A percentile compares a stretch with the other conserved stretches of the same genome.
Conservation (phyloP, 2,888 invertebrate genomes). For the Eueremaeus valkanovi region DNA sequence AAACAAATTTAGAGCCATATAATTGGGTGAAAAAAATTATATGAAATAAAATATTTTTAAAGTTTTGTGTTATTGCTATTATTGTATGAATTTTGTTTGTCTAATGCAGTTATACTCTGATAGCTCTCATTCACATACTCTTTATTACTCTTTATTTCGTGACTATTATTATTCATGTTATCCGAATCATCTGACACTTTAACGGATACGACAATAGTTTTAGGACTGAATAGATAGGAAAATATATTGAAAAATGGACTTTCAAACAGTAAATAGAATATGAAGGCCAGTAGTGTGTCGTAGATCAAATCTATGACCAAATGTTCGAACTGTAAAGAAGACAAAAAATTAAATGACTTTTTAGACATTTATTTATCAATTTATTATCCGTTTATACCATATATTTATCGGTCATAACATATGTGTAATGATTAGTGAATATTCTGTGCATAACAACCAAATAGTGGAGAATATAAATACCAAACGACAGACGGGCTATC, state of each 20-base stretch:
- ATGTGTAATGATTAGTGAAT: neutral
- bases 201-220: too few species aligned
- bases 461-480: slow-evolving; percentile 18
- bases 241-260: slow-evolving; percentile 14
- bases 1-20: too few species aligned
- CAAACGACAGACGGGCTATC: slow-evolving; percentile 5
- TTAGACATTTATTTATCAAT: neutral
- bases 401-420: slow-evolving; percentile 10
- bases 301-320: neutral
- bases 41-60: too few species aligned
- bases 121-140: too few species aligned
- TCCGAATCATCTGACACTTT: too few species aligned
- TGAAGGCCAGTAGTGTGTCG: neutral
- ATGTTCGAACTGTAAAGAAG: neutral
- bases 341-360: neutral
- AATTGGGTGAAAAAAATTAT: too few species aligned
- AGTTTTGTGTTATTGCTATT: too few species aligned
- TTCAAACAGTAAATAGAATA: slow-evolving; percentile 11
- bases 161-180: too few species aligned
- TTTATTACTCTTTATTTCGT: too few species aligned
- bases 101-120: too few species aligned
- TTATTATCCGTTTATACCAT: neutral
- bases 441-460: slow-evolving; percentile 15
- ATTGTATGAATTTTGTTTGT: too few species aligned
- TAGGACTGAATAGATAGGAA: neutral